These are phyloP conservation scores for Epinotia nisella DNA, from an alignment of 2,888 invertebrate species.

Conservation along the genomic window DNA sequence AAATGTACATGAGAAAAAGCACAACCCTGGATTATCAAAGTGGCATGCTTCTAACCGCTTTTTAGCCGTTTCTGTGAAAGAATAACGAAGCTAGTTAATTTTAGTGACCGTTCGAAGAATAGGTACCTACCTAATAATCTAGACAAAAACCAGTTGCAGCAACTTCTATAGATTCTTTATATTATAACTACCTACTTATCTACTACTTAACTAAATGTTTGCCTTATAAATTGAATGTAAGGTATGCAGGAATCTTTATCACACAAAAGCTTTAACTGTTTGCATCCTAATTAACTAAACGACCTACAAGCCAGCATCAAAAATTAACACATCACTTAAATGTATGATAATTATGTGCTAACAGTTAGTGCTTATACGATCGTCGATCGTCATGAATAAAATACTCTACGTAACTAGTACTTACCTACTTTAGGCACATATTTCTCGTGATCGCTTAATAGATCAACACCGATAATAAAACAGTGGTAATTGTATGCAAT, in stretches of 20 bases:
- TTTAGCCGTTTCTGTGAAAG: not conserved
- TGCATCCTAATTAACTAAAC: not conserved
- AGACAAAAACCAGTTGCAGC: not conserved
- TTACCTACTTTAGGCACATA: not conserved
- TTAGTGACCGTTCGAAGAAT: not conserved
- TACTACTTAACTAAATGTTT: not conserved
- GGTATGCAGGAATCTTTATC: too few relatives aligned
- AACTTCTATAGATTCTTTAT: not conserved
- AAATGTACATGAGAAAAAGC: constrained; percentile 45
- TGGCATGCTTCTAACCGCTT: constrained; percentile 39
- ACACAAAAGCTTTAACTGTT: not conserved
- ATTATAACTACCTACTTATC: not conserved
- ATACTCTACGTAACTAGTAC: not conserved
- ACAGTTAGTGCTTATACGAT: not conserved
- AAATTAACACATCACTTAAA: constrained; percentile 19
- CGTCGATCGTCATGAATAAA: not conserved
- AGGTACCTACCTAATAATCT: not conserved
- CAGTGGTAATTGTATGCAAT: constrained; percentile 1
- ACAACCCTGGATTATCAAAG: constrained; percentile 47
- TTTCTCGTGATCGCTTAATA: not conserved
- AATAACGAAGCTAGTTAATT: not conserved
- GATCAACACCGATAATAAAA: not conserved
- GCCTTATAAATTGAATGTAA: not conserved
- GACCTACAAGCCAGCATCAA: too few relatives aligned
- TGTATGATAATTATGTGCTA: constrained; percentile 11